phyloP scores from a whole-genome alignment of 1,140 invertebrate species.

The Drosophila bocqueti region DNA sequence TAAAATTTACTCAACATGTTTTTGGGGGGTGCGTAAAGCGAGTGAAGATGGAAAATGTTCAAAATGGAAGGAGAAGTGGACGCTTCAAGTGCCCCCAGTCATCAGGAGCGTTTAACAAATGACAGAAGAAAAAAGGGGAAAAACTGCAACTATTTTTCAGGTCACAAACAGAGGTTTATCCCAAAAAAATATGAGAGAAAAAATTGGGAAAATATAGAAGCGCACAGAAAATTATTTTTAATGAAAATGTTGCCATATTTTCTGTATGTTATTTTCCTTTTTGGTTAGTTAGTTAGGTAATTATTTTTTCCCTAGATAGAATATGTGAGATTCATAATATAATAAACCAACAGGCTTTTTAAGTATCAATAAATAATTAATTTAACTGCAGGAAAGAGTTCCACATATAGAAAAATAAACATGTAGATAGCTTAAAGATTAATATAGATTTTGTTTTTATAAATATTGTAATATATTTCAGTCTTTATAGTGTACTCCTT shows the following conservation, averaged over 20 bases:
- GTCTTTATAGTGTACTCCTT: not conserved
- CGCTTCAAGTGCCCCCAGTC: conserved; percentile 19
- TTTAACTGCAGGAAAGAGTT: too few relatives aligned
- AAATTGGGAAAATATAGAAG: not conserved
- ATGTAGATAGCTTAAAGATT: too few relatives aligned
- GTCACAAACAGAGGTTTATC: conserved; percentile 14
- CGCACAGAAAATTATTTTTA: not conserved
- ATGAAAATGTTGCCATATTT: not conserved
- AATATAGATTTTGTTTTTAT: too few relatives aligned
- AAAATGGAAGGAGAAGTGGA: not conserved
- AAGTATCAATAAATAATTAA: too few relatives aligned
- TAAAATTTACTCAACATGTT: conserved; percentile 73
- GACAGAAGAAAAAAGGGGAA: not conserved
- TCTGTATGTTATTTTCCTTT: not conserved
- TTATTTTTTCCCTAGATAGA: not conserved
- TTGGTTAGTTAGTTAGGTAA: not conserved
- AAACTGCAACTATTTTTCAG: conserved; percentile 39
- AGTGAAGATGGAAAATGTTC: not conserved
- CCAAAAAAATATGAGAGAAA: not conserved
- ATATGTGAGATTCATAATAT: too few relatives aligned
- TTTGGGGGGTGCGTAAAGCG: not conserved
- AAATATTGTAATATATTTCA: too few relatives aligned
- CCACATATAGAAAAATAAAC: too few relatives aligned
- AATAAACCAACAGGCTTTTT: not conserved
- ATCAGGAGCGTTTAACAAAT: conserved; percentile 42